Conservation (phyloP, 1,140 invertebrate genomes). For the Panagrolaimus sp. region DNA sequence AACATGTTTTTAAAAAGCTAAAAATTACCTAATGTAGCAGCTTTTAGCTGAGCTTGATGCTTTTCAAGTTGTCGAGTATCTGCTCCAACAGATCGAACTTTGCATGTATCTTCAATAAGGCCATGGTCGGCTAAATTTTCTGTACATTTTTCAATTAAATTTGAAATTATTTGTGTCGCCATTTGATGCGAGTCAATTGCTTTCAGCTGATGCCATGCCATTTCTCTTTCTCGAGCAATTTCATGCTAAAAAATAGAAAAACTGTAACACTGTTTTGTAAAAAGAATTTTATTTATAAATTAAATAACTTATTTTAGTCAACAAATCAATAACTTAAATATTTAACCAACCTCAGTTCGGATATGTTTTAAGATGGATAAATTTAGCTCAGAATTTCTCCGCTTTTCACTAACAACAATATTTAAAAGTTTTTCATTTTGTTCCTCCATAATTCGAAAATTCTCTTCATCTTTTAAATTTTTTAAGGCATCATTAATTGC, state of each 20-base stretch:
- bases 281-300: no score
- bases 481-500: slow-evolving; percentile 26
- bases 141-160: slow-evolving; percentile 18
- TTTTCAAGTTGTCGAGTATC: slow-evolving; percentile 26
- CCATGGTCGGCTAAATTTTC: slow-evolving; percentile 20
- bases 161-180: slow-evolving; percentile 19
- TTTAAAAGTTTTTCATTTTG: slow-evolving; percentile 19
- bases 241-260: background rate
- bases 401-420: slow-evolving; percentile 24
- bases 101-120: slow-evolving; percentile 25
- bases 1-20: background rate
- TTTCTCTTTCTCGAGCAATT: slow-evolving; percentile 17
- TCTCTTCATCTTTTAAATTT: slow-evolving; percentile 27
- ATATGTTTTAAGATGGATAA: background rate
- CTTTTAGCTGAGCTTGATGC: slow-evolving; percentile 9
- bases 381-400: slow-evolving; percentile 19
- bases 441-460: slow-evolving; percentile 21
- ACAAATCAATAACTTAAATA: background rate
- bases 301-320: no score
- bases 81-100: slow-evolving; percentile 19
- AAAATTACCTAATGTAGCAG: slow-evolving; percentile 17
- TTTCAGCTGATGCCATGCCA: slow-evolving; percentile 12
- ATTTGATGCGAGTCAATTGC: slow-evolving; percentile 21
- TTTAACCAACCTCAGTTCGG: background rate
- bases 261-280: background rate